Evolutionary conservation across 1,140 invertebrate species (phyloP), one percentile per base, ranked within the genome.

Genomic region (Metopolophium dirhodum): DNA sequence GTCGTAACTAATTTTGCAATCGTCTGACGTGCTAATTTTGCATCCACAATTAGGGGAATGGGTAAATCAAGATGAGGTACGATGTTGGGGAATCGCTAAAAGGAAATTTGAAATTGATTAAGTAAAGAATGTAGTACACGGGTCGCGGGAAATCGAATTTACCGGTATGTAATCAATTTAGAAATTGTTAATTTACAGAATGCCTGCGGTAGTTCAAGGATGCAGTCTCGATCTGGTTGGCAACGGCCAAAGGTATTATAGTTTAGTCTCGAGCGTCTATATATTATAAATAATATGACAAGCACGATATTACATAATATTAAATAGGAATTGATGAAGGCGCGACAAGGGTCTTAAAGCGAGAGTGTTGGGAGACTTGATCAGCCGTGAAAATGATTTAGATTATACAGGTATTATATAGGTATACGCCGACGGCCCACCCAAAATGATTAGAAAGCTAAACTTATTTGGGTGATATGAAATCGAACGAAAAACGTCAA

Each of bases 101-200:
- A 77, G 61, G 18, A 77, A 77, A 77, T 77, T 77, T 77, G 14
- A 77, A 77, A 77, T n/a, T 77, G 61, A 77, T 77, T 77, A n/a
- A n/a, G 30, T n/a, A n/a, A 77, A 77, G 61, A 68, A n/a, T 68
- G 11, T 68, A 68, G 30, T 68, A 68, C 61, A n/a, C 3, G 61
- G 30, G 30, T 68, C 26, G 30, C 8, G 26, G 26, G 11, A 30
- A 68, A 68, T 68, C 61, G 11, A 68, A 68, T 68, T 68, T 68
- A 77, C 30, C 14, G 61, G 30, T n/a, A n/a, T n/a, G 3, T 18
- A 68, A n/a, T 68, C 61, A 77, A 77, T 77, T 77, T 77, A 77
- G 30, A 77, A 77, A 68, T 68, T 68, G 61, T 7, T 18, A 77
- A 77, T 77, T 77, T n/a, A n/a, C 30, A 18, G 61, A 18, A 77